Base-by-base conservation (phyloP, 1,140 invertebrate species). In the Stegodyphus dumicola region DNA sequence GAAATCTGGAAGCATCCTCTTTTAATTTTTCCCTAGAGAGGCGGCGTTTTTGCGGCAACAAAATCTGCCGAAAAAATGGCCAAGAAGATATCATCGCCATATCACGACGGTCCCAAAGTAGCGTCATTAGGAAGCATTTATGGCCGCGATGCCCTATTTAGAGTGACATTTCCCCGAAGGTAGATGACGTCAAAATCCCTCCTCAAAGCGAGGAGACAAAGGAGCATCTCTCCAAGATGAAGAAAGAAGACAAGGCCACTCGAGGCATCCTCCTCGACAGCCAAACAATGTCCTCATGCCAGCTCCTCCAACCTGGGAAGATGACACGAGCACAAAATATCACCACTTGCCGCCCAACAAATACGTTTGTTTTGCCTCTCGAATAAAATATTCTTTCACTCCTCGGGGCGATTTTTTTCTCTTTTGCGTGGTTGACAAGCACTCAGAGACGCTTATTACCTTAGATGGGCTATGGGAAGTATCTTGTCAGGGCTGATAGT, bases 61-160 rank as follows among this genome's bases (percentile, higher is more conserved):
- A 67, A 67, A 67, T 7, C 11, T 67, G 13, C 7, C 65, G n/a
- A 69, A 78, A 69, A 78, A 78, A 54, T n/a, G 17, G n/a, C 54
- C 69, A 71, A n/a, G 56, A 66, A 51, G 78, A 81, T 73, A 53
- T 80, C 77, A 33, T 56, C 66, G 33, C 49, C 11, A 7, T 67
- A 13, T 67, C 65, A 18, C 56, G 9, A 15, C 15, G 76, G 33
- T 66, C 18, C 73, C 69, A 56, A 83, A 85, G 60, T 76, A 69
- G 73, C 74, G 60, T 85, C 81, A 85, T 85, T 85, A 85, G 74
- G 73, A 85, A 85, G 81, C 81, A 85, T 85, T 85, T 85, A 85
- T 77, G 79, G 70, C 67, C 79, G 69, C 56, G 48, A 15, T 74
- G 54, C 70, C 56, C 79, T 74, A 81, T 81, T 71, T 56, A 81